Evolutionary conservation across 2,797 vertebrate genomes (phyloP), one percentile per base, ranked within the genome.

Genomic region (Melanotaenia maccullochi): DNA sequence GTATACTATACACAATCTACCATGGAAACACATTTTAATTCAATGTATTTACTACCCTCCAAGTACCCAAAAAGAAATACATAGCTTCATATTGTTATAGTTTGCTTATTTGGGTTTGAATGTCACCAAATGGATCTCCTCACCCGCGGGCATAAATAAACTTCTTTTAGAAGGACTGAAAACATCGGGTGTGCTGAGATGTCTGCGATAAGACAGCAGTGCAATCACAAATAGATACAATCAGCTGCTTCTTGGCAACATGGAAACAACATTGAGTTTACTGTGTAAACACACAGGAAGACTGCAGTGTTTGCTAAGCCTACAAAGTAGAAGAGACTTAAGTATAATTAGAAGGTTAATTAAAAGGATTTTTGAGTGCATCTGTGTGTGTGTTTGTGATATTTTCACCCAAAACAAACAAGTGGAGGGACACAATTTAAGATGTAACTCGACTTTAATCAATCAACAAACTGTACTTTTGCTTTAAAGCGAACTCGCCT

Each of bases 21-120:
- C 24, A 13, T 52, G 51, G 12, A 52, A 24, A 56, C 14, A 30
- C 3, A 1, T 30, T 14, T 20, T 32, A 56, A 56, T 18, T 18
- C 16, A 56, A 32, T 18, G 2, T 32, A 30, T 32, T 56, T 9
- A 18, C 16, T 36, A 25, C 58, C 61, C 49, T 36, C 38, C 11
- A 60, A 28, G 52, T 71, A 42, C 40, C 78, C 68, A 79, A 63
- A 79, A 63, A 44, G 77, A 76, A 77, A 87, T 60, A 87, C 57
- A 32, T 2, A 47, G 66, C 71, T 84, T 73, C 58, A 70, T 75
- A 78, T 65, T 36, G 32, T 33, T 33, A 30, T 30, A 30, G 22
- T 57, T 80, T 67, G 20, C 24, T 60, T 71, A 35, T 68, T 77
- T 79, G 25, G 30, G 16, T 38, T 59, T 59, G 60, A 64, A 62